These are phyloP conservation scores for Acrobeloides nanus DNA, from an alignment of 2,888 invertebrate species.

Conservation along the genomic window DNA sequence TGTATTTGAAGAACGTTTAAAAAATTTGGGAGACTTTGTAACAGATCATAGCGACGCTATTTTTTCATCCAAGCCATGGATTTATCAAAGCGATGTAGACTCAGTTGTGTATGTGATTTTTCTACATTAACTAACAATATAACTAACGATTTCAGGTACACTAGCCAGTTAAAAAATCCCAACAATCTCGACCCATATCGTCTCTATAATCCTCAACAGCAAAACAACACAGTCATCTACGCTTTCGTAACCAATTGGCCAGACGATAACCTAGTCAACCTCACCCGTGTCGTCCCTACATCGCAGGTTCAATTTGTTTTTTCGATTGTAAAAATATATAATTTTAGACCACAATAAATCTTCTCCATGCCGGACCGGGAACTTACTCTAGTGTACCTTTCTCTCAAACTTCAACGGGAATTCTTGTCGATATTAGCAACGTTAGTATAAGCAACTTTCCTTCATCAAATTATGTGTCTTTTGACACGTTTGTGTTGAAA, in stretches of 20 bases:
- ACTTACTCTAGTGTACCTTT: too few species aligned
- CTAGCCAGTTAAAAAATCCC: slow-evolving; percentile 22
- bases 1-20: slow-evolving; percentile 57
- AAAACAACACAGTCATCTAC: slow-evolving; percentile 43
- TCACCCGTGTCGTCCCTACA: slow-evolving; percentile 32
- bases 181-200: slow-evolving; percentile 1
- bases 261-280: slow-evolving; percentile 15
- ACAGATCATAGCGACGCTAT: slow-evolving; percentile 57
- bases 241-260: slow-evolving; percentile 39
- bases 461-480: too few species aligned
- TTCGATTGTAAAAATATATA: too few species aligned
- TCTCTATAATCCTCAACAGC: slow-evolving; percentile 19
- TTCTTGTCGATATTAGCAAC: too few species aligned
- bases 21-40: slow-evolving; percentile 54
- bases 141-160: slow-evolving; percentile 35
- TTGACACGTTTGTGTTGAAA: too few species aligned
- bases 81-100: slow-evolving; percentile 58
- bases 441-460: too few species aligned
- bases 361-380: too few species aligned
- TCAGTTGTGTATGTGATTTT: slow-evolving; percentile 57
- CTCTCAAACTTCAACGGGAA: too few species aligned
- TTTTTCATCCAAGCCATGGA: slow-evolving; percentile 57
- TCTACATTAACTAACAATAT: too few species aligned
- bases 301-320: too few species aligned
- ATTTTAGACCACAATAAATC: too few species aligned